Conservation (phyloP, 2,113 vertebrate species). For the Bathybates hornii region DNA sequence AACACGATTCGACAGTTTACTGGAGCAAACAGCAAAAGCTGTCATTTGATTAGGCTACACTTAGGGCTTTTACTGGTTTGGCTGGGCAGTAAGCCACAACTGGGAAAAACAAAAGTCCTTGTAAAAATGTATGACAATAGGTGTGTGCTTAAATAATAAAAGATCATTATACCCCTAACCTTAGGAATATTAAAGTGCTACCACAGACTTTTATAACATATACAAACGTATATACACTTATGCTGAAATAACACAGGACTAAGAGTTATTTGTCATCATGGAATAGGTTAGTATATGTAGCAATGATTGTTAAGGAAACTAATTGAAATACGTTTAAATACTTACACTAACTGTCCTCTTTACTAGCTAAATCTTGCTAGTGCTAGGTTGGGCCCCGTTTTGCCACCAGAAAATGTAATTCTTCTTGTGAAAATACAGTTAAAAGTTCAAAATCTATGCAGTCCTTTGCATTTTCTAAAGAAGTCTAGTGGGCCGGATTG, state of each 20-base stretch:
- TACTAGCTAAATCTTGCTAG: neutral
- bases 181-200: neutral
- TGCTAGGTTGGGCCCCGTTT: neutral
- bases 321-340: neutral
- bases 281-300: neutral
- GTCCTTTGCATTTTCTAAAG: neutral
- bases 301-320: neutral
- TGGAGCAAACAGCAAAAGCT: neutral
- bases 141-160: neutral
- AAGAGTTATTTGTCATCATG: neutral
- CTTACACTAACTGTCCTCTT: neutral
- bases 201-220: neutral
- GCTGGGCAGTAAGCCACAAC: neutral
- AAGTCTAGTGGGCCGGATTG: neutral
- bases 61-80: neutral
- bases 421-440: neutral
- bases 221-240: neutral
- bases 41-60: neutral
- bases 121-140: neutral
- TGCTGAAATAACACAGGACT: neutral
- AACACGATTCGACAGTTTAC: neutral
- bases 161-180: neutral
- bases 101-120: neutral
- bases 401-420: neutral
- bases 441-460: neutral